phyloP scores from a whole-genome alignment of 2,113 vertebrate species.

The Aphelocoma coerulescens region DNA sequence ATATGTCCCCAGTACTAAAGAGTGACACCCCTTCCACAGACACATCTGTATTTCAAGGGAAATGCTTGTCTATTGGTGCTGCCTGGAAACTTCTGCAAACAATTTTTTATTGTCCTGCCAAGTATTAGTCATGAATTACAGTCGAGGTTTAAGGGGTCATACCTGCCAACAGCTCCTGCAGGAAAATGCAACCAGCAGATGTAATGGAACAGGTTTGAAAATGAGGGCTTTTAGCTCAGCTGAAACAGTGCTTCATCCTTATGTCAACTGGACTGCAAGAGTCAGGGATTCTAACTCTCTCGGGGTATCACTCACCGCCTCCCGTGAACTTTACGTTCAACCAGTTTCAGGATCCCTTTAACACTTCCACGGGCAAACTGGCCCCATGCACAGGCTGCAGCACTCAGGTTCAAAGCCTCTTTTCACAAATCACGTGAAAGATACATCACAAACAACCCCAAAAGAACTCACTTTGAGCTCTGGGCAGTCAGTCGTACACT shows the following conservation, averaged over 20 bases:
- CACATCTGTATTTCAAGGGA: neutral
- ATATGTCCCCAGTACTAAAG: neutral
- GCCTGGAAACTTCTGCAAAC: neutral
- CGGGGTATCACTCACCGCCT: neutral
- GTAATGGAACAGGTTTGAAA: neutral
- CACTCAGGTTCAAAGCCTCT: neutral
- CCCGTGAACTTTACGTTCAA: neutral
- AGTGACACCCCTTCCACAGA: neutral
- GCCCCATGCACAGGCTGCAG: neutral
- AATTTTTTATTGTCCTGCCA: neutral
- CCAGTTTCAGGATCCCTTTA: neutral
- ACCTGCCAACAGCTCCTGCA: neutral
- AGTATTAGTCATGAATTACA: neutral
- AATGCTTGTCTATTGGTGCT: neutral
- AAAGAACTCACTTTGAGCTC: neutral
- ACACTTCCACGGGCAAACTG: neutral
- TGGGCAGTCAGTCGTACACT: neutral
- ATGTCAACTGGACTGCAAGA: neutral
- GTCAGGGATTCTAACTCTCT: neutral
- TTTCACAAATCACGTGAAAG: neutral
- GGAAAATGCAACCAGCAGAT: neutral
- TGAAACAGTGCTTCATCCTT: neutral
- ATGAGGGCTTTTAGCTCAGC: neutral
- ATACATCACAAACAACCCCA: neutral
- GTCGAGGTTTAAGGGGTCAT: neutral